phyloP scores from a whole-genome alignment of 2,113 vertebrate species.

The Camelus bactrianus region DNA sequence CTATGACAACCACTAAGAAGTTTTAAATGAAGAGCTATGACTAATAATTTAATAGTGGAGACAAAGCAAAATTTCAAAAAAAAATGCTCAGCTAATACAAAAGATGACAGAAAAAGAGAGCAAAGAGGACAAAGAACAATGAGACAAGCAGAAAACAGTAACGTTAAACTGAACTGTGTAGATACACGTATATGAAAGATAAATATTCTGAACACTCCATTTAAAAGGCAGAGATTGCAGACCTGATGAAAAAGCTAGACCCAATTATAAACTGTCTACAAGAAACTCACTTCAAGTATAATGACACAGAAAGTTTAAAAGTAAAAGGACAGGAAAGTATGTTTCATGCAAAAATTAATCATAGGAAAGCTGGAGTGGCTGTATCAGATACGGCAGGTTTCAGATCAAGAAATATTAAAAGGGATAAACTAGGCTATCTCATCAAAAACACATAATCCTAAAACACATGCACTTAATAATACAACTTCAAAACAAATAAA shows the following conservation, averaged over 20 bases:
- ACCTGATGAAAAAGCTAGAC: background rate
- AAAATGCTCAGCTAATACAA: background rate
- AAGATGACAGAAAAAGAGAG: background rate
- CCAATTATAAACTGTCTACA: background rate
- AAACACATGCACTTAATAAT: background rate
- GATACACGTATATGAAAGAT: background rate
- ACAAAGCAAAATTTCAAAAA: background rate
- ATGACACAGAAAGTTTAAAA: background rate
- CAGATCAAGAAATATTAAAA: background rate
- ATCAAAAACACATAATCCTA: background rate
- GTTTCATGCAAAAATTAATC: background rate
- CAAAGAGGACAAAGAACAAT: background rate
- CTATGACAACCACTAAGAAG: background rate
- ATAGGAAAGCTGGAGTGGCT: background rate
- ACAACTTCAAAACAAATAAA: background rate
- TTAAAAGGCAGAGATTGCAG: background rate
- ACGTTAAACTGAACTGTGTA: background rate
- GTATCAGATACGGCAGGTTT: background rate
- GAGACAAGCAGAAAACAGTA: background rate
- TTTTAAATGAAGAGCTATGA: too few species aligned
- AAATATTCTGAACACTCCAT: background rate
- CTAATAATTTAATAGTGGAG: background rate
- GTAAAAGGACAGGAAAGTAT: background rate
- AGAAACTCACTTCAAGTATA: background rate
- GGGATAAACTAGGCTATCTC: background rate